These are phyloP conservation scores for Candoia aspera DNA, from an alignment of 2,113 vertebrate genomes.

Conservation along the genomic window DNA sequence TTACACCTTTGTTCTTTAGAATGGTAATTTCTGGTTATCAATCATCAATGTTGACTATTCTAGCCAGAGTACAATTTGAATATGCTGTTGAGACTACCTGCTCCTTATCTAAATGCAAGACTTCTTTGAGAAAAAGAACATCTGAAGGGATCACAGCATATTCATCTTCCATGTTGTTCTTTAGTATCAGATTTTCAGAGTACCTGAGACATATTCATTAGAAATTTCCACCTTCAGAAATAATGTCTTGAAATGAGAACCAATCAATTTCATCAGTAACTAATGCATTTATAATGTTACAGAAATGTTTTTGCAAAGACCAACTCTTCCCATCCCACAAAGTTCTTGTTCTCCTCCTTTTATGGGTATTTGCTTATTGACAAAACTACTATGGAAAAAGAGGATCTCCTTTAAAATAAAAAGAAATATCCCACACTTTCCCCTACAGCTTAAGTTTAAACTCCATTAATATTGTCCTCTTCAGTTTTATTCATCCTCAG, in stretches of 20 bases:
- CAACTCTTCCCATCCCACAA: background rate
- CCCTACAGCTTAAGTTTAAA: constrained; percentile 2
- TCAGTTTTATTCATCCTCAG: background rate
- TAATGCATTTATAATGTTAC: background rate
- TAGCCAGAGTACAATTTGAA: accelerated
- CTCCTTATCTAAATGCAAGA: background rate
- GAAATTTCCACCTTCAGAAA: background rate
- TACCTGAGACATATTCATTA: background rate
- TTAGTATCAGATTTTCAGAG: background rate
- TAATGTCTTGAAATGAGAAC: background rate
- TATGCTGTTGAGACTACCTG: background rate
- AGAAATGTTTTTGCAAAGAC: background rate
- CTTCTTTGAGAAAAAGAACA: background rate
- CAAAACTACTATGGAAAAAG: constrained; percentile 12
- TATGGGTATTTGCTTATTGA: constrained; percentile 18
- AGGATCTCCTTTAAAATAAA: constrained; percentile 17
- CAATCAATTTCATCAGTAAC: background rate
- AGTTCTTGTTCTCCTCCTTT: constrained; percentile 16
- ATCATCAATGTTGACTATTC: background rate
- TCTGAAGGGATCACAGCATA: background rate
- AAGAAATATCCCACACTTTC: background rate
- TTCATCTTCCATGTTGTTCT: background rate
- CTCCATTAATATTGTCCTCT: background rate
- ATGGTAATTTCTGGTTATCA: constrained; percentile 20
- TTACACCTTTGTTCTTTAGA: constrained; percentile 7